Percentiles rank a stretch among this genome's conserved stretches.
These are phyloP conservation scores for Ichneumon xanthorius DNA, from an alignment of 2,888 invertebrate species.

Conservation along the genomic window DNA sequence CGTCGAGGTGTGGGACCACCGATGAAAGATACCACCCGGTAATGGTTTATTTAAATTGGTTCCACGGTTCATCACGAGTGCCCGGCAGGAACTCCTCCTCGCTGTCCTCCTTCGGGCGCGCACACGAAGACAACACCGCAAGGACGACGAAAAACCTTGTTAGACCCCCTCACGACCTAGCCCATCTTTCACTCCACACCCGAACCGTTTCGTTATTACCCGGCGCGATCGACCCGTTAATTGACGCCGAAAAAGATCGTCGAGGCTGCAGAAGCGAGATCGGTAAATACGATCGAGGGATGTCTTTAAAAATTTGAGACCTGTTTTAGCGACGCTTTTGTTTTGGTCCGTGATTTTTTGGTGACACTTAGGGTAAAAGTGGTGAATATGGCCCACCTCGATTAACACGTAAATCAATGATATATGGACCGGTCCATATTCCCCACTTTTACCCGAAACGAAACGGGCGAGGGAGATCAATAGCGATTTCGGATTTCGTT, in stretches of 20 bases:
- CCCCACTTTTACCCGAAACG: too few relatives aligned
- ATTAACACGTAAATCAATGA: too few relatives aligned
- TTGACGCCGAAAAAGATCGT: slow-evolving; percentile 42
- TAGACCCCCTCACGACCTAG: slow-evolving; percentile 62
- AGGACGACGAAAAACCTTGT: slow-evolving; percentile 74
- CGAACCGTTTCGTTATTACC: slow-evolving; percentile 23
- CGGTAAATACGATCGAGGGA: not conserved
- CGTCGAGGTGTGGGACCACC: slow-evolving; percentile 76
- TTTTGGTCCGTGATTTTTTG: not conserved
- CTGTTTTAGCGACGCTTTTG: not conserved
- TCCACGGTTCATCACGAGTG: slow-evolving; percentile 65
- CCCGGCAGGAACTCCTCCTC: slow-evolving; percentile 50
- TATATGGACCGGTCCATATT: too few relatives aligned
- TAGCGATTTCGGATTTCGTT: slow-evolving; percentile 18
- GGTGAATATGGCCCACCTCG: too few relatives aligned
- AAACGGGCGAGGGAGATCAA: slow-evolving; percentile 32
- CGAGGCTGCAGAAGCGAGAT: not conserved
- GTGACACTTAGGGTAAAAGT: not conserved
- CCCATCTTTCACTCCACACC: slow-evolving; percentile 33
- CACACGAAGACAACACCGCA: slow-evolving; percentile 8
- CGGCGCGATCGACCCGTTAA: slow-evolving; percentile 37
- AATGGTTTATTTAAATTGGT: slow-evolving; percentile 81
- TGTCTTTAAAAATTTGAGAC: not conserved
- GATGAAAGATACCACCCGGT: slow-evolving; percentile 80
- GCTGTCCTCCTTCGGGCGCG: slow-evolving; percentile 33